Conservation (phyloP, 2,888 invertebrate species). For the Iselma pallidipennis region DNA sequence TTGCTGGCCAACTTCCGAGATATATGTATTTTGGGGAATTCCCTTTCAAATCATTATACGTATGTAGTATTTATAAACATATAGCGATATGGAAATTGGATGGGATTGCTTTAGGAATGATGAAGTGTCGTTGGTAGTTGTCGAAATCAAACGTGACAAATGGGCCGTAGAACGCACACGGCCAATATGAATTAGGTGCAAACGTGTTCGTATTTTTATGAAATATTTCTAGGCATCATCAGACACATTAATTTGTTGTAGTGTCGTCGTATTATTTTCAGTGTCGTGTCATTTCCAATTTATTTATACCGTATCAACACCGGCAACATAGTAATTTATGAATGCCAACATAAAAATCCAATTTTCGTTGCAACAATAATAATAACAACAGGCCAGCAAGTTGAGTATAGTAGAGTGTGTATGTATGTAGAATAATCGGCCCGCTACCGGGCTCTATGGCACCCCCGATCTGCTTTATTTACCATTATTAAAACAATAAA, state of each 20-base stretch:
- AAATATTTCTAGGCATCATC: conserved; percentile 40
- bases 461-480: conserved; percentile 56
- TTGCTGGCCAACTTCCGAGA: no score
- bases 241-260: conserved; percentile 39
- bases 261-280: conserved; percentile 36
- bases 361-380: conserved; percentile 51
- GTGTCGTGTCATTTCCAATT: conserved; percentile 45
- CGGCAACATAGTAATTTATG: conserved; percentile 46
- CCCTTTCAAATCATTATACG: no score
- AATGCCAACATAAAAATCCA: conserved; percentile 54
- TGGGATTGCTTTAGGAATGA: neutral
- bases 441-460: conserved; percentile 39
- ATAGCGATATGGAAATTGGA: no score
- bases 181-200: conserved; percentile 24
- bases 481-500: conserved; percentile 59
- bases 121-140: conserved; percentile 1
- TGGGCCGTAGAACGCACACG: neutral
- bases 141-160: conserved; percentile 9
- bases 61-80: no score
- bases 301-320: conserved; percentile 42
- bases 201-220: conserved; percentile 34
- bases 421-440: conserved; percentile 46
- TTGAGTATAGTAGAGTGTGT: conserved; percentile 14
- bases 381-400: conserved; percentile 8
- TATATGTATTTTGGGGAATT: no score